These are phyloP conservation scores for Bombus confusus DNA, from an alignment of 1,140 invertebrate species.

Conservation along the genomic window DNA sequence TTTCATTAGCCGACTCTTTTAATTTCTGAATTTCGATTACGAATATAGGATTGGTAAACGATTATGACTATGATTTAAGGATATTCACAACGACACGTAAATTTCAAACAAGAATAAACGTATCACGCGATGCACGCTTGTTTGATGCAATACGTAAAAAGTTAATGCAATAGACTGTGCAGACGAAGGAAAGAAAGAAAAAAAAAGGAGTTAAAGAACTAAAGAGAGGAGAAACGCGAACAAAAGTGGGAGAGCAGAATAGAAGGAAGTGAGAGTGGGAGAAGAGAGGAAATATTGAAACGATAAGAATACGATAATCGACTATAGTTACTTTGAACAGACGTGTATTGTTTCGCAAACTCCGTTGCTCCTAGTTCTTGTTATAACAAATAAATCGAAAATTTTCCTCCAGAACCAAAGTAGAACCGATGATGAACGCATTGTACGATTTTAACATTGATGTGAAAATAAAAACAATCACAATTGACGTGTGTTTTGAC, in stretches of 20 bases:
- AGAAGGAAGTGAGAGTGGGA: background rate
- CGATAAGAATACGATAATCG: constrained; percentile 67
- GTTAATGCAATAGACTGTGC: too few species aligned
- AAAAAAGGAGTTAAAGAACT: too few species aligned
- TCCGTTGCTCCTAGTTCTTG: background rate
- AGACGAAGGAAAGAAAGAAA: background rate
- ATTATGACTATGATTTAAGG: background rate
- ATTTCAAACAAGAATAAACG: too few species aligned
- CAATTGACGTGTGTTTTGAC: background rate
- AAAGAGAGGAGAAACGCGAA: too few species aligned
- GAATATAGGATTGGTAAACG: background rate
- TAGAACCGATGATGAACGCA: background rate
- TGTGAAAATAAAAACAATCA: background rate
- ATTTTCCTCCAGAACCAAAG: background rate
- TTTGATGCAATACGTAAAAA: background rate
- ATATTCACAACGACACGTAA: background rate
- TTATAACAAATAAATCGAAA: background rate
- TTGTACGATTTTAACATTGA: background rate
- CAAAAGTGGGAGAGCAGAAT: background rate
- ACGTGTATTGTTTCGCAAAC: background rate
- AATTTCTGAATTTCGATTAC: background rate
- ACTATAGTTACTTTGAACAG: constrained; percentile 39
- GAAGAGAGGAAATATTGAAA: constrained; percentile 42
- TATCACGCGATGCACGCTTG: background rate
- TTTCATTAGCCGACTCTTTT: background rate